These are phyloP conservation scores for Arbacia lixula DNA, from an alignment of 53 echinoderm and acorn worm species.

Conservation along the genomic window DNA sequence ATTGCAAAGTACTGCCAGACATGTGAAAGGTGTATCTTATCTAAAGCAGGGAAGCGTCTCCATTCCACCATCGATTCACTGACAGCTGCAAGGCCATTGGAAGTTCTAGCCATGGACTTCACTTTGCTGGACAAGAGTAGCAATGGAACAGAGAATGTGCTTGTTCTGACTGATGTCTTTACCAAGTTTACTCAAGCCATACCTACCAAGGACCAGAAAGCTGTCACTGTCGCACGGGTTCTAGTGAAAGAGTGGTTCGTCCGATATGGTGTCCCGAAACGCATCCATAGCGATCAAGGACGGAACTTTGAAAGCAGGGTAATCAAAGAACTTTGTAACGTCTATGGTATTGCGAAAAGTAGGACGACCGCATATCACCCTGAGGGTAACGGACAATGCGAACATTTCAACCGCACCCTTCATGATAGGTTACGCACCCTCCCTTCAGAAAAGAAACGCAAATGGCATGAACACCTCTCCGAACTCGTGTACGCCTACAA, in stretches of 20 bases:
- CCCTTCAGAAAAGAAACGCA: constrained; percentile 46
- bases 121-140: constrained; percentile 32
- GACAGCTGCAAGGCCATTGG: constrained; percentile 55
- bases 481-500: constrained; percentile 66
- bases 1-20: not conserved
- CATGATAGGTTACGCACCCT: constrained; percentile 75
- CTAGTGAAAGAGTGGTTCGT: constrained; percentile 77
- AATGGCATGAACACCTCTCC: constrained; percentile 55
- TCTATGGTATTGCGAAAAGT: constrained; percentile 65
- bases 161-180: constrained; percentile 72
- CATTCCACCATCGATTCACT: constrained; percentile 62
- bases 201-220: constrained; percentile 73
- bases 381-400: constrained; percentile 61
- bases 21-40: constrained; percentile 29
- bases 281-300: constrained; percentile 82
- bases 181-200: constrained; percentile 74
- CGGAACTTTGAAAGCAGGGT: constrained; percentile 77
- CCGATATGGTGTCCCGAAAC: constrained; percentile 66
- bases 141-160: constrained; percentile 79
- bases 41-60: constrained; percentile 61
- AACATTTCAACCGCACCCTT: constrained; percentile 70
- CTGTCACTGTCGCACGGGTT: constrained; percentile 65
- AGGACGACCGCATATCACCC: constrained; percentile 30
- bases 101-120: constrained; percentile 50
- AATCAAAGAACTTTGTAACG: constrained; percentile 53